A percentile compares a stretch with the other conserved stretches of the same genome.
phyloP scores from a whole-genome alignment of 2,113 vertebrate species.

The Pelodiscus sinensis region DNA sequence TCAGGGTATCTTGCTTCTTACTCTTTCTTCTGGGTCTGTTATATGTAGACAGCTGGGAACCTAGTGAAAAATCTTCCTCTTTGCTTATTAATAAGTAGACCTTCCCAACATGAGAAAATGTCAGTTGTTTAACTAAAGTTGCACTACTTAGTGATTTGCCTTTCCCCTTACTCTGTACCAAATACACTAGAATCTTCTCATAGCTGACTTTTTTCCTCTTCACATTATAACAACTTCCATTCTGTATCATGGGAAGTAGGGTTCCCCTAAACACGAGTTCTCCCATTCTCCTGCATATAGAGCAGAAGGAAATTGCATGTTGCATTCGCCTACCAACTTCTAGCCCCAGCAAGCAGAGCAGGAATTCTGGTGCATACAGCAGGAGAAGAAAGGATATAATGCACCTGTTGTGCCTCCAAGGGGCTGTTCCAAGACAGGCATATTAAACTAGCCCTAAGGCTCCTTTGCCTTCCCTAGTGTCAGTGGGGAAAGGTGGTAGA shows the following conservation, averaged over 20 bases:
- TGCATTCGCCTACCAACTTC: accelerated
- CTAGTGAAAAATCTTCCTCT: not conserved
- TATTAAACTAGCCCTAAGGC: accelerated
- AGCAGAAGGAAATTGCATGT: accelerated
- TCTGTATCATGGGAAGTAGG: accelerated
- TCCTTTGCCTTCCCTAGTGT: accelerated
- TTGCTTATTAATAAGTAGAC: not conserved
- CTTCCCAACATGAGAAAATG: not conserved
- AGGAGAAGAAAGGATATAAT: not conserved
- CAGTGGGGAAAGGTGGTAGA: accelerated
- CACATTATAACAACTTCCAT: accelerated
- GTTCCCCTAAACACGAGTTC: no score
- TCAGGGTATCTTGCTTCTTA: not conserved
- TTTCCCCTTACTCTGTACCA: accelerated
- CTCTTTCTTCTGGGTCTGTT: not conserved
- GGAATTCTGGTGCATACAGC: accelerated
- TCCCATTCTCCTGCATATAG: accelerated
- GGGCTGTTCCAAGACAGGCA: accelerated
- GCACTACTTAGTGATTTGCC: not conserved
- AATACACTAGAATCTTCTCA: not conserved
- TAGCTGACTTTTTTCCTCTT: accelerated
- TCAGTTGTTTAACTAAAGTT: not conserved
- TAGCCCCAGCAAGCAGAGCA: accelerated
- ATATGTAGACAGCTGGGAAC: not conserved
- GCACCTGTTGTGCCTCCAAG: not conserved